phyloP scores from a whole-genome alignment of 1,140 invertebrate species.

The Oreohelix idahoensis region DNA sequence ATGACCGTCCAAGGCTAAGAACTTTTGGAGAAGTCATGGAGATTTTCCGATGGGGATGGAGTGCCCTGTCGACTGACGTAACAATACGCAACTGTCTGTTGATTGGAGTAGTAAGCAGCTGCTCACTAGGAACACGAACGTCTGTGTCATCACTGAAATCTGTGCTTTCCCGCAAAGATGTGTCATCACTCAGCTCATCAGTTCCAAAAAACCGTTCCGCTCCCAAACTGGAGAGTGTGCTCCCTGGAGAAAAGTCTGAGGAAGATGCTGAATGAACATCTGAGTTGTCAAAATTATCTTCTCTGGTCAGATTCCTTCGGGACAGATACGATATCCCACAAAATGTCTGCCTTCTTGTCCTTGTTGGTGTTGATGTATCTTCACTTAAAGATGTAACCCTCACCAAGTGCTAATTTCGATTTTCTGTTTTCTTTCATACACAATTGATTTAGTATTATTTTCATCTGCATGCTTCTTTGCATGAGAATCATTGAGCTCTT shows the following conservation, averaged over 20 bases:
- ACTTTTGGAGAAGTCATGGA: constrained; percentile 45
- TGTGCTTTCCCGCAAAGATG: constrained; percentile 48
- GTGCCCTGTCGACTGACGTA: constrained; percentile 57
- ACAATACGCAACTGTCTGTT: constrained; percentile 63
- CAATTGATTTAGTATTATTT: not conserved
- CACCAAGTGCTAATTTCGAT: constrained; percentile 20
- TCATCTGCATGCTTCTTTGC: not conserved
- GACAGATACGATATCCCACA: constrained; percentile 18
- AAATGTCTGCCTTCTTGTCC: constrained; percentile 12
- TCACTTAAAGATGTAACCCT: too few relatives aligned
- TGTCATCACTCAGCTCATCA: constrained; percentile 65
- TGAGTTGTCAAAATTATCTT: constrained; percentile 49
- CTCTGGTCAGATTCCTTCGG: constrained; percentile 35
- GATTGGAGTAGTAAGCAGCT: constrained; percentile 51
- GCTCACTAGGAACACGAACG: constrained; percentile 10
- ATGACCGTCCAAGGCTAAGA: constrained; percentile 35
- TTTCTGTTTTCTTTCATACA: not conserved
- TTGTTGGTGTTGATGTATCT: constrained; percentile 44
- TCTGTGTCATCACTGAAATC: constrained; percentile 58
- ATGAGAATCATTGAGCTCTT: not conserved
- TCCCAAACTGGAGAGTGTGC: constrained; percentile 55
- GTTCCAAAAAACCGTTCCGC: constrained; percentile 52
- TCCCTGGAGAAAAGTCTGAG: constrained; percentile 57
- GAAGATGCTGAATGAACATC: constrained; percentile 54
- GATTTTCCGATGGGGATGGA: constrained; percentile 43